Conservation (phyloP, 2,113 vertebrate species). For the Baryphthengus martii region DNA sequence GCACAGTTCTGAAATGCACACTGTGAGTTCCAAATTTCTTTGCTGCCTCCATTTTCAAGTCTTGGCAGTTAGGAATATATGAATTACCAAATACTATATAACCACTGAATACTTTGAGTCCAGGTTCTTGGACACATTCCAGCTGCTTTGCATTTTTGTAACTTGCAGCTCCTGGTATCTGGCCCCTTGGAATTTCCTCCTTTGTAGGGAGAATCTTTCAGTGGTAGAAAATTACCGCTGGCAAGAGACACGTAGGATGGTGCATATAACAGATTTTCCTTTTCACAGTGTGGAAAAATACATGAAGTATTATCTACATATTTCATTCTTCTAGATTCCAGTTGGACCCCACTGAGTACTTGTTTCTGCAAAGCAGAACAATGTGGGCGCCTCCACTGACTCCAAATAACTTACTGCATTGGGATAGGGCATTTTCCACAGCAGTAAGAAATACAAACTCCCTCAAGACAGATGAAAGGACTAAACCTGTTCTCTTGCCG, state of each 20-base stretch:
- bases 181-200: neutral
- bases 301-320: neutral
- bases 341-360: neutral
- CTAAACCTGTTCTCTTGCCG: neutral
- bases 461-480: neutral
- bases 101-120: neutral
- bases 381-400: neutral
- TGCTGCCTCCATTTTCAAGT: neutral
- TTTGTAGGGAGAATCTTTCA: neutral
- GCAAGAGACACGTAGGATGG: neutral
- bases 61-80: neutral
- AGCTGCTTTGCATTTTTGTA: neutral
- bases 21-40: neutral
- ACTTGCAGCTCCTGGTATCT: neutral
- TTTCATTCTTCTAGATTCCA: neutral
- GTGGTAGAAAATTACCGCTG: neutral
- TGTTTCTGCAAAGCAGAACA: neutral
- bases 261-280: neutral
- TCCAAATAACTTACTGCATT: neutral
- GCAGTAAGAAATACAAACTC: neutral
- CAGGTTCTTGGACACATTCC: neutral
- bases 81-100: neutral
- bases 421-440: neutral
- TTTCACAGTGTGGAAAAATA: neutral
- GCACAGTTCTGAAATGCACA: neutral